These are phyloP conservation scores for Cyprinella venusta DNA, from an alignment of 2,797 vertebrate genomes.

Conservation along the genomic window DNA sequence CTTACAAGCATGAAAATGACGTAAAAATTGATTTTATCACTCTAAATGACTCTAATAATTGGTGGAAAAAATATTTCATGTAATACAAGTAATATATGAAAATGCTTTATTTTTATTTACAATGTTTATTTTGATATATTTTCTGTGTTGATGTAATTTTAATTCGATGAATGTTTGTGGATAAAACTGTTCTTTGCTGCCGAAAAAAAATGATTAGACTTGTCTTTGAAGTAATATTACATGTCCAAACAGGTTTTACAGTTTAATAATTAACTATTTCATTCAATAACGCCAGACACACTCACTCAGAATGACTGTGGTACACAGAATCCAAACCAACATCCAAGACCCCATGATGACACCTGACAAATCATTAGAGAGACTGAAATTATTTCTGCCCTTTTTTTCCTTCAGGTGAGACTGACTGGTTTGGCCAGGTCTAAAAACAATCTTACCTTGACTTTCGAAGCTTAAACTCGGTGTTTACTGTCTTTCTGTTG, in stretches of 20 bases:
- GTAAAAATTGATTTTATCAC: background rate
- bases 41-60: background rate
- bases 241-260: background rate
- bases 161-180: background rate
- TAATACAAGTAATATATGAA: background rate
- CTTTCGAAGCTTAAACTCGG: background rate
- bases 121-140: background rate
- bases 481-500: background rate
- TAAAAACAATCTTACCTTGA: background rate
- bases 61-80: too few species aligned
- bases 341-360: conserved; percentile 3
- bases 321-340: background rate
- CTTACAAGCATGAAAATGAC: background rate
- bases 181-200: background rate
- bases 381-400: background rate
- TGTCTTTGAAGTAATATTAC: background rate
- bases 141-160: background rate
- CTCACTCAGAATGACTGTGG: conserved; percentile 14
- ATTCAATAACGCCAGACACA: background rate
- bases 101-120: background rate
- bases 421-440: background rate
- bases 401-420: background rate
- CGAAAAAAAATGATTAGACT: background rate
- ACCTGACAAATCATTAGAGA: background rate
- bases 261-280: background rate